A percentile compares a stretch with the other conserved stretches of the same genome.
Evolutionary conservation across 35 echinoderm and acorn worm species (phyloP).

Genomic region (Ophioderma brevispina): DNA sequence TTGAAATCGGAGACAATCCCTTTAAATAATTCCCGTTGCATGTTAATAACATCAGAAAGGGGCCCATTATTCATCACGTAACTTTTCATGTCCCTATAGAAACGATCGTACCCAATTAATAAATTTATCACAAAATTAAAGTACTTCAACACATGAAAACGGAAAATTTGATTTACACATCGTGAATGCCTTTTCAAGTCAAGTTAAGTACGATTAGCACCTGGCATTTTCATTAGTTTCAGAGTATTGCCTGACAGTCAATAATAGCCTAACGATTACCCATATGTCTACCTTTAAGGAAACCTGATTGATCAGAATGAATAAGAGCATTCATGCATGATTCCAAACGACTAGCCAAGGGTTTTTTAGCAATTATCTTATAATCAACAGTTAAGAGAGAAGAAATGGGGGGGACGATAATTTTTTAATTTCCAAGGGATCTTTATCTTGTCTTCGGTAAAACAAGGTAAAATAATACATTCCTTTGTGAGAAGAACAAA

Average conservation of each 20-base stretch:
- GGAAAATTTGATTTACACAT: too few relatives aligned
- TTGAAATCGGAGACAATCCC: neutral
- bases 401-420: conserved; percentile 41
- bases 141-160: neutral
- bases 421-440: conserved; percentile 18
- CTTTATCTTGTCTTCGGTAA: conserved; percentile 50
- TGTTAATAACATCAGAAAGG: conserved; percentile 4
- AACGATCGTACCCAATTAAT: neutral
- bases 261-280: neutral
- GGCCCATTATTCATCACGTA: conserved; percentile 39
- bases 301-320: neutral
- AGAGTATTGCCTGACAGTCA: neutral
- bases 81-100: neutral
- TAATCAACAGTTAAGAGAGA: conserved; percentile 12
- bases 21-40: conserved; percentile 18
- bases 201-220: too few relatives aligned
- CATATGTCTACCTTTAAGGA: neutral
- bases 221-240: neutral
- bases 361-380: conserved; percentile 1
- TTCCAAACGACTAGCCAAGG: conserved; percentile 14
- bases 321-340: neutral
- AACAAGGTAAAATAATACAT: too few relatives aligned
- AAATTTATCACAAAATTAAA: conserved; percentile 33
- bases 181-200: too few relatives aligned
- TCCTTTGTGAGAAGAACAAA: too few relatives aligned